phyloP scores from a whole-genome alignment of 2,113 vertebrate species.

The Mastomys coucha region DNA sequence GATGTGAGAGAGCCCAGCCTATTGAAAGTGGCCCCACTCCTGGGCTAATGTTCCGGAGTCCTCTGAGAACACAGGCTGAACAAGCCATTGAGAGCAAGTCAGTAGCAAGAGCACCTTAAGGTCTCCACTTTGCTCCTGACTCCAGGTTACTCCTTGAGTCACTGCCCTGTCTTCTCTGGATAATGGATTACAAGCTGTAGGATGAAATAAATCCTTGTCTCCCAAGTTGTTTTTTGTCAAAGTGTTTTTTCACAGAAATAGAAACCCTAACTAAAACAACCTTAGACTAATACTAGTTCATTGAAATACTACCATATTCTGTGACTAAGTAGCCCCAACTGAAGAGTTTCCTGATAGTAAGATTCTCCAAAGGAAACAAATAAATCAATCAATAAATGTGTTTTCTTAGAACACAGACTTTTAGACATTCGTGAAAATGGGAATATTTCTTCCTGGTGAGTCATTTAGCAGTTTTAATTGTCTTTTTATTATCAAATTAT shows the following conservation, averaged over 20 bases:
- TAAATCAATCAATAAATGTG: neutral
- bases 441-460: neutral
- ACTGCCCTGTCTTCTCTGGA: neutral
- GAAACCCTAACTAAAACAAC: neutral
- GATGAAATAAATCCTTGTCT: neutral
- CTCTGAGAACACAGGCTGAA: neutral
- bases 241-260: too few relatives aligned
- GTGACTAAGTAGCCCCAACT: neutral
- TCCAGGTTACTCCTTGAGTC: too few relatives aligned
- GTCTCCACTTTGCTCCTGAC: neutral
- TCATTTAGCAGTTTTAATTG: neutral
- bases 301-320: conserved; percentile 14
- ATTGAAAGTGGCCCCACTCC: neutral
- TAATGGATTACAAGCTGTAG: neutral
- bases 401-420: neutral
- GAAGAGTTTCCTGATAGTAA: neutral
- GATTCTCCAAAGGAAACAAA: neutral
- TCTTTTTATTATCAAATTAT: conserved; percentile 39
- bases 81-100: neutral
- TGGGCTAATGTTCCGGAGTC: neutral
- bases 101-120: too few relatives aligned
- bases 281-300: neutral
- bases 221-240: neutral
- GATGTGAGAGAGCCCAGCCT: neutral
- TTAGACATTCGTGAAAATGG: neutral